phyloP scores from a whole-genome alignment of 1,140 invertebrate species.

The Micrasema longulum region DNA sequence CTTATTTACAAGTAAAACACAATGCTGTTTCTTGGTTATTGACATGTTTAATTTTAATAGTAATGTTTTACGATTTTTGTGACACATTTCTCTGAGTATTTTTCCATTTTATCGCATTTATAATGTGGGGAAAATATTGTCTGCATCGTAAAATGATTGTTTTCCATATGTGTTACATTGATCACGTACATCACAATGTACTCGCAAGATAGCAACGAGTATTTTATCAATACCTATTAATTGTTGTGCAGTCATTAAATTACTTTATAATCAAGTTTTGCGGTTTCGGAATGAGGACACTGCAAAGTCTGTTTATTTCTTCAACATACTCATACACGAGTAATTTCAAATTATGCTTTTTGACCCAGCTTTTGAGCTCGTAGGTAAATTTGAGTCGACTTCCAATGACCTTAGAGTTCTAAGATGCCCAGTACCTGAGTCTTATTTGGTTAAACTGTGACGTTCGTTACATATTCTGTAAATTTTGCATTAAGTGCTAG shows the following conservation, averaged over 20 bases:
- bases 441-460: too few species aligned
- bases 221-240: background rate
- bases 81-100: background rate
- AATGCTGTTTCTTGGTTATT: too few species aligned
- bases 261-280: background rate
- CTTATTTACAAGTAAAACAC: too few species aligned
- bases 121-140: background rate
- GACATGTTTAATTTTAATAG: too few species aligned
- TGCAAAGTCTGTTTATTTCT: background rate
- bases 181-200: background rate
- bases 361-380: too few species aligned
- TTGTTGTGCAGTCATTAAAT: background rate
- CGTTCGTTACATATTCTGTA: too few species aligned
- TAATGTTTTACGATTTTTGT: background rate
- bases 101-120: too few species aligned
- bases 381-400: too few species aligned
- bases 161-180: conserved; percentile 1
- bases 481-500: too few species aligned
- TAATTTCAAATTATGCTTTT: background rate
- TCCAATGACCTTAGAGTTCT: too few species aligned
- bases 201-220: background rate
- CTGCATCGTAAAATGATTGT: background rate
- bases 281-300: conserved; percentile 5
- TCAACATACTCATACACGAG: too few species aligned
- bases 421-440: too few species aligned